Conservation (phyloP, 2,888 invertebrate genomes). For the Latrodectus elegans region DNA sequence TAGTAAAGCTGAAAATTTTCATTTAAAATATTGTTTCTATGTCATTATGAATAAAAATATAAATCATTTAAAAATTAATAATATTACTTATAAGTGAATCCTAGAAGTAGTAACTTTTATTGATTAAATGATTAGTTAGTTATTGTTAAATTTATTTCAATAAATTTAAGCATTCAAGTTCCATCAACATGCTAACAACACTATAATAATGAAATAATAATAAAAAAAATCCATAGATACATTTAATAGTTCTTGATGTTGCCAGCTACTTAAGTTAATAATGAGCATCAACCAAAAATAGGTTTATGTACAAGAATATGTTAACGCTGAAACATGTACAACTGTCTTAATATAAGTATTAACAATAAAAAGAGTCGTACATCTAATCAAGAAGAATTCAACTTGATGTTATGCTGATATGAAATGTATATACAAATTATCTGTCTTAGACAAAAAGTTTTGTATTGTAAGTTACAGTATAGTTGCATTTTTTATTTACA, state of each 20-base stretch:
- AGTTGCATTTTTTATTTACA: background rate
- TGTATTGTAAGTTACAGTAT: background rate
- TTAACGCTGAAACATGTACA: background rate
- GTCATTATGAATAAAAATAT: no score
- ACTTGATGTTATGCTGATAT: background rate
- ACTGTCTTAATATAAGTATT: background rate
- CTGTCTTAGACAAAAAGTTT: background rate
- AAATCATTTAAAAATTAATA: no score
- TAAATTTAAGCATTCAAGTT: background rate
- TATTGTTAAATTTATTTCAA: background rate
- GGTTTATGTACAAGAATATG: no score
- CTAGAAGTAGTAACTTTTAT: no score
- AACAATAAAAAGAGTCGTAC: background rate
- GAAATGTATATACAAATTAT: background rate
- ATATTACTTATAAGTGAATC: no score
- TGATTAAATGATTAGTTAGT: background rate
- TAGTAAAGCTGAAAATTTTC: no score
- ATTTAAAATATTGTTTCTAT: no score
- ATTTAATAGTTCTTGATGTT: background rate
- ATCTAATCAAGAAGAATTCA: background rate
- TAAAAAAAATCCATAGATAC: background rate
- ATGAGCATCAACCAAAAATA: no score
- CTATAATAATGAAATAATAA: background rate
- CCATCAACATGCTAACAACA: background rate
- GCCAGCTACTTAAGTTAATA: background rate